Conservation (phyloP, 2,797 vertebrate genomes). For the Gambusia yucatana region DNA sequence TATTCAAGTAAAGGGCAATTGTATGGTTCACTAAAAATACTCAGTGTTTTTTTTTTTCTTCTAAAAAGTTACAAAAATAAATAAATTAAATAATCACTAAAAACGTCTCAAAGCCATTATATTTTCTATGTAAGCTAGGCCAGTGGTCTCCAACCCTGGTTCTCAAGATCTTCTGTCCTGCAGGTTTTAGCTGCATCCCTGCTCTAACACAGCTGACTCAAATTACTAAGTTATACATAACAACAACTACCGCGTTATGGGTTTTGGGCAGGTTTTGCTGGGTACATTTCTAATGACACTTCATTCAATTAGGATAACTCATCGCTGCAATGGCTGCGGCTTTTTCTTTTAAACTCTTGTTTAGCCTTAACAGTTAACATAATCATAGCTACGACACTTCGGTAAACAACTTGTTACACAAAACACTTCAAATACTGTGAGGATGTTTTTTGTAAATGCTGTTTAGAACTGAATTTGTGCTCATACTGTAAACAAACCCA, state of each 20-base stretch:
- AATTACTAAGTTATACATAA: too few relatives aligned
- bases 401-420: background rate
- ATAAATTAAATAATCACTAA: background rate
- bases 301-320: background rate
- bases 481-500: slow-evolving; percentile 2
- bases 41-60: background rate
- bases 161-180: too few relatives aligned
- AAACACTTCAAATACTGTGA: background rate
- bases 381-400: background rate
- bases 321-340: background rate
- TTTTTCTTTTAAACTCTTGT: background rate
- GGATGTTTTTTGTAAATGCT: background rate
- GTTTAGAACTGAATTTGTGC: background rate
- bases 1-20: background rate
- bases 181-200: too few relatives aligned
- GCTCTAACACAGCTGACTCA: too few relatives aligned
- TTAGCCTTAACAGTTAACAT: background rate
- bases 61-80: too few relatives aligned
- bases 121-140: background rate
- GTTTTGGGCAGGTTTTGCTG: background rate
- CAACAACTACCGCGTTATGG: too few relatives aligned
- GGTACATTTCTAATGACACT: background rate
- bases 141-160: too few relatives aligned
- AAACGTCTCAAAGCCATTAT: background rate
- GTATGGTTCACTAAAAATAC: background rate